Evolutionary conservation across 2,888 invertebrate genomes (phyloP).

Genomic region (Drosophila rellima): DNA sequence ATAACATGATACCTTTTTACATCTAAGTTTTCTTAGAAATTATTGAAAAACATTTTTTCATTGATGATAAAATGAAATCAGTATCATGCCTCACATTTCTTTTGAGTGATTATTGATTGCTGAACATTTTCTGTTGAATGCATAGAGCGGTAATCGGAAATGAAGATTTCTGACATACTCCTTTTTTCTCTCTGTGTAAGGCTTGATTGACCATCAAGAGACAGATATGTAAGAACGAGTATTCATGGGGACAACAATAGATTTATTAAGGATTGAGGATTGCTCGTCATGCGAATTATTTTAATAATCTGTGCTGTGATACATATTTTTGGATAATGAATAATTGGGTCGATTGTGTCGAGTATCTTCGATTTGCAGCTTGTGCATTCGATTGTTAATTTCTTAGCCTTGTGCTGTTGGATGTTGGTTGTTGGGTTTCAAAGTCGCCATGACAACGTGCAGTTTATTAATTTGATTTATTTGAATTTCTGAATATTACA

Average conservation of each 20-base stretch:
- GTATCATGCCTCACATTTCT: too few species aligned
- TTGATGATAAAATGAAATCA: too few species aligned
- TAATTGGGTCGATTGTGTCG: conserved; percentile 7
- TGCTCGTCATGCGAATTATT: conserved; percentile 69
- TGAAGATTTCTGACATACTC: too few species aligned
- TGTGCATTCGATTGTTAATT: conserved; percentile 59
- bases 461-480: conserved; percentile 47
- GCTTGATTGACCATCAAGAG: not conserved
- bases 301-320: conserved; percentile 64
- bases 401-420: conserved; percentile 21
- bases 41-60: too few species aligned
- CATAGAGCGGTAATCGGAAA: too few species aligned
- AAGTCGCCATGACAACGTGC: conserved; percentile 32
- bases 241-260: conserved; percentile 8
- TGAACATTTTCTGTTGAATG: too few species aligned
- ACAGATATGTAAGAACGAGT: not conserved
- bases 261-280: conserved; percentile 1
- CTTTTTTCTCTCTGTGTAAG: not conserved
- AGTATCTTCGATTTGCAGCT: conserved; percentile 16
- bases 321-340: conserved; percentile 13
- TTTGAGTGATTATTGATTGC: too few species aligned
- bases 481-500: conserved; percentile 24
- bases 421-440: not conserved
- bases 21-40: too few species aligned
- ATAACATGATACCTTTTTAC: too few species aligned